Percentiles rank a stretch among this genome's conserved stretches.
Evolutionary conservation across 2,888 invertebrate genomes (phyloP).

Genomic region (Drosophila neoperkinsi): DNA sequence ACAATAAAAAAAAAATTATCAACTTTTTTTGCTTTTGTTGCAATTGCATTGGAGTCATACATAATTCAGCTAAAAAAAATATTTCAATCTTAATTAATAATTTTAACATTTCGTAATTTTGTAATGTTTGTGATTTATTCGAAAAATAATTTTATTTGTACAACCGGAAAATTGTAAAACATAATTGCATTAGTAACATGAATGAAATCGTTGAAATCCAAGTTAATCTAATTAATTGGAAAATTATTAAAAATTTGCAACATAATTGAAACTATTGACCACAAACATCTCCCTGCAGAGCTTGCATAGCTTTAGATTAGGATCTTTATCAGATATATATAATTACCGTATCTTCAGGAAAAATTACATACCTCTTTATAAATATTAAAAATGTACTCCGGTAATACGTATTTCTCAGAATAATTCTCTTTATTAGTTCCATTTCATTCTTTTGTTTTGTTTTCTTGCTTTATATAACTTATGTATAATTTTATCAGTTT

Average conservation of each 20-base stretch:
- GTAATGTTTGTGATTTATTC: background rate
- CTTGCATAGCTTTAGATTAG: background rate
- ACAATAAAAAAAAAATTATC: too few species aligned
- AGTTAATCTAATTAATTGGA: background rate
- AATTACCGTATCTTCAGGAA: background rate
- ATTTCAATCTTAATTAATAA: background rate
- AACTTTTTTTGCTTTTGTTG: too few species aligned
- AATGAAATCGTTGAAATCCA: background rate
- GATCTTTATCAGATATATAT: background rate
- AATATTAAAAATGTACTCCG: background rate
- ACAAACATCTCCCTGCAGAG: background rate
- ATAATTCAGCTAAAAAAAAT: too few species aligned
- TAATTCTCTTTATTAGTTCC: slow-evolving; percentile 79
- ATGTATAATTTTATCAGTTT: slow-evolving; percentile 72
- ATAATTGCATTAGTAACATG: background rate
- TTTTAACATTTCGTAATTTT: background rate
- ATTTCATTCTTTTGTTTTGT: slow-evolving; percentile 47
- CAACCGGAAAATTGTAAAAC: background rate
- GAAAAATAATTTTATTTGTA: background rate
- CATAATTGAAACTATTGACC: background rate
- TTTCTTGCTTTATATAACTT: slow-evolving; percentile 55
- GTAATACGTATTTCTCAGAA: slow-evolving; percentile 67
- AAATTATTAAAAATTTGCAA: background rate
- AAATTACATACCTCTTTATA: background rate
- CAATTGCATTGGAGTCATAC: too few species aligned